phyloP scores from a whole-genome alignment of 2,797 vertebrate species.

The Hypotaenidia philippensis region DNA sequence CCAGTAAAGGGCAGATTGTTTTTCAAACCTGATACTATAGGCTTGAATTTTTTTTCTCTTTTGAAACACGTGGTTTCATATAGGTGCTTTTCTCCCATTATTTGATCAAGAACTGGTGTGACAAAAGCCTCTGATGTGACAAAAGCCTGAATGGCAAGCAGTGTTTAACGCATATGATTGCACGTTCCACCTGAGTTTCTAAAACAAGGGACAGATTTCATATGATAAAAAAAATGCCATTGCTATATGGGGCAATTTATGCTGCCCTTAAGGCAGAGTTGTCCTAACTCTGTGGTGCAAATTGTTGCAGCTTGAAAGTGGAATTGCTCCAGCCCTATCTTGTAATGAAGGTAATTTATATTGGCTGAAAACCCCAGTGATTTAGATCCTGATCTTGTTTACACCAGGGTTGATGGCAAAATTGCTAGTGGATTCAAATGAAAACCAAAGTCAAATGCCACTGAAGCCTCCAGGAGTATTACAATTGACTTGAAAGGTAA shows the following conservation, averaged over 20 bases:
- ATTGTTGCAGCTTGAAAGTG: slow-evolving; percentile 5
- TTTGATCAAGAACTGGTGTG: not conserved
- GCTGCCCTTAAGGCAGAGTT: not conserved
- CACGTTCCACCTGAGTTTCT: not conserved
- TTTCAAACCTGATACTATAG: not conserved
- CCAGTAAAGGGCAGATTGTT: not conserved
- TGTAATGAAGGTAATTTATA: slow-evolving; percentile 34
- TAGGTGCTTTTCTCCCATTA: not conserved
- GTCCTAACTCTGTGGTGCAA: slow-evolving; percentile 33
- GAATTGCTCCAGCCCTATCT: slow-evolving; percentile 31
- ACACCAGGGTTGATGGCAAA: not conserved
- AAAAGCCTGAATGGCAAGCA: not conserved
- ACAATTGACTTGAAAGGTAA: not conserved
- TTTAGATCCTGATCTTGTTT: slow-evolving; percentile 55
- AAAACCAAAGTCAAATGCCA: not conserved
- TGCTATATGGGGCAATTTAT: not conserved
- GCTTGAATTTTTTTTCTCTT: not conserved
- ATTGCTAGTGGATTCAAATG: not conserved
- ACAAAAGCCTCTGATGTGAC: not conserved
- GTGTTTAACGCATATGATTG: not conserved
- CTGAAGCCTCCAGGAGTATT: not conserved
- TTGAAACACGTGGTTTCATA: not conserved
- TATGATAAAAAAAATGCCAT: not conserved
- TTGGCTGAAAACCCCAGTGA: not conserved
- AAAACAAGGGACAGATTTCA: slow-evolving; percentile 15